phyloP scores from a whole-genome alignment of 2,113 vertebrate species.

The Ophthalmolycus amberensis region DNA sequence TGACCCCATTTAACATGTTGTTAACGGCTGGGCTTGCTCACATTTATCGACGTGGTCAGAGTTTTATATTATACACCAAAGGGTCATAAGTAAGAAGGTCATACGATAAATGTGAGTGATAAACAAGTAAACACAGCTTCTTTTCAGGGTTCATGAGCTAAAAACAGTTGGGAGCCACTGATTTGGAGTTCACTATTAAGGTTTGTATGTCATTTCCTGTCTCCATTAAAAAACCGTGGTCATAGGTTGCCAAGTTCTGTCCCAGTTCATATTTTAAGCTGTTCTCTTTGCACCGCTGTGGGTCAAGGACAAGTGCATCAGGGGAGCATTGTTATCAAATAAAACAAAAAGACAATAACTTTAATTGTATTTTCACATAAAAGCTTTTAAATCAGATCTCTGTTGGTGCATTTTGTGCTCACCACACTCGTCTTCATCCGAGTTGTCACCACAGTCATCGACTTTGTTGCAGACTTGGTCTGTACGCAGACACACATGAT shows the following conservation, averaged over 20 bases:
- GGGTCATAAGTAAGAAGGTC: neutral
- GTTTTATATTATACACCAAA: neutral
- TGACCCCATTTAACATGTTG: neutral
- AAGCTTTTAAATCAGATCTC: neutral
- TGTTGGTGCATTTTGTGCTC: slow-evolving; percentile 62
- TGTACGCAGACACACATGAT: slow-evolving; percentile 89
- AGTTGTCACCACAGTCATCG: slow-evolving; percentile 97
- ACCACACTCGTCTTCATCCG: slow-evolving; percentile 95
- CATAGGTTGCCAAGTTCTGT: neutral
- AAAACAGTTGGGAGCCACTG: neutral
- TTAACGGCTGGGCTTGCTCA: neutral
- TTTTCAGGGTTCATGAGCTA: neutral
- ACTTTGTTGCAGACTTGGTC: slow-evolving; percentile 93
- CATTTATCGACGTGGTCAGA: neutral
- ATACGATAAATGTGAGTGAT: neutral
- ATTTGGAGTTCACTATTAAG: neutral
- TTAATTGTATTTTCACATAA: neutral
- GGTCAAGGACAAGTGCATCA: neutral
- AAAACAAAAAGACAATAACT: neutral
- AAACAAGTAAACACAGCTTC: neutral
- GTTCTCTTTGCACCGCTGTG: neutral
- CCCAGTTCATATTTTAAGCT: neutral
- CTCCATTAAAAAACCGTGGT: neutral
- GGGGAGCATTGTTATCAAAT: slow-evolving; percentile 15
- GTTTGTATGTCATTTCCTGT: neutral